Conservation (phyloP, 2,797 vertebrate species). For the Aeoliscus strigatus region DNA sequence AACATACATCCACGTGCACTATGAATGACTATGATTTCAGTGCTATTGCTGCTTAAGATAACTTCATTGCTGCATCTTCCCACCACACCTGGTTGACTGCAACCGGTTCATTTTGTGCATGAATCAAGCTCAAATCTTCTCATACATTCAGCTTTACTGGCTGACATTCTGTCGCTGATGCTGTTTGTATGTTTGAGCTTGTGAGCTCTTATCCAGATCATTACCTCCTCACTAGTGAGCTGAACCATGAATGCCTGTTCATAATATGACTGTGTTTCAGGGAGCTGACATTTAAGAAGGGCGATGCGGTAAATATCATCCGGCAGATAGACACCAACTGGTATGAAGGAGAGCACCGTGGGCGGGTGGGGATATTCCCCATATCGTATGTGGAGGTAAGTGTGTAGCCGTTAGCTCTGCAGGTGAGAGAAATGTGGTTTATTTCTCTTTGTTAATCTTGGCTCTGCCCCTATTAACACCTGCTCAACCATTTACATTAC, state of each 20-base stretch:
- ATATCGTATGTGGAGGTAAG: conserved; percentile 95
- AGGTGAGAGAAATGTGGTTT: too few relatives aligned
- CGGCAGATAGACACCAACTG: conserved; percentile 98
- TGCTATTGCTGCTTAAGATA: conserved; percentile 6
- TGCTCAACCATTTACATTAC: too few relatives aligned
- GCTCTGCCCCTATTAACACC: too few relatives aligned
- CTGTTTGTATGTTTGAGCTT: not conserved
- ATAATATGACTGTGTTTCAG: conserved; percentile 73
- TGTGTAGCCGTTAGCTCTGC: conserved; percentile 1
- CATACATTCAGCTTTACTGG: conserved; percentile 21
- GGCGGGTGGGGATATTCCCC: conserved; percentile 91
- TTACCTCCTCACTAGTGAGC: conserved; percentile 1
- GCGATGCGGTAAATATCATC: conserved; percentile 93
- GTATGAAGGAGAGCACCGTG: conserved; percentile 94
- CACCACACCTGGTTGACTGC: conserved; percentile 10
- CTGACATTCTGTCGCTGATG: conserved; percentile 14
- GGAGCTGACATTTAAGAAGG: conserved; percentile 97
- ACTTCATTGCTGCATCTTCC: not conserved
- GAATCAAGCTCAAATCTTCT: conserved; percentile 5
- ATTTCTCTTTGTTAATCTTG: too few relatives aligned
- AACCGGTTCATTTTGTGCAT: not conserved
- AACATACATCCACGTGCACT: conserved; percentile 15
- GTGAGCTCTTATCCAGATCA: conserved; percentile 2
- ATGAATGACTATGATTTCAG: not conserved
- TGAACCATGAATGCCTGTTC: not conserved